Base-by-base conservation (phyloP, 1,140 invertebrate genomes). In the Drosophila bocqueti region DNA sequence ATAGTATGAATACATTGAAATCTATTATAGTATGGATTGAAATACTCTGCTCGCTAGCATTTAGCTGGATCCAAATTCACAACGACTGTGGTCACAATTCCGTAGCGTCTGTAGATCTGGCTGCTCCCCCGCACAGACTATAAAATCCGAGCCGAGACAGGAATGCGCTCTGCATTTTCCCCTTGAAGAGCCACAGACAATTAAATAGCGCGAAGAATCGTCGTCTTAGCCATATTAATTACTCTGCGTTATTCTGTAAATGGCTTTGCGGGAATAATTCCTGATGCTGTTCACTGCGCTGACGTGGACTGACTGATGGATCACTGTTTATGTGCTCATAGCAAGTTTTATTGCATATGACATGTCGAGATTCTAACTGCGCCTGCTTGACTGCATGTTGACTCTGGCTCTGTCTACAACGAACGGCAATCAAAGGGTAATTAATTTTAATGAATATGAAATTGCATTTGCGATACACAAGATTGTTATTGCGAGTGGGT, bases 221-320 rank as follows among this genome's bases (percentile, higher is more conserved):
- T 74, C 57, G 26, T 59, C 50, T 50, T 58, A 42, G 76, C 71
- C 65, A 59, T 89, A 89, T 89, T 89, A 89, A 89, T 89, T 89
- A 84, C 85, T 84, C 66, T 75, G 84, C 84, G 78, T 90, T 84
- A 89, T 83, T 83, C 68, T 68, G 68, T 81, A 74, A 87, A 87
- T 60, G 52, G 61, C 72, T 78, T 57, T 89, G 83, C 76, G 81
- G 68, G 55, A 54, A 47, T 49, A 61, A 62, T 63, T 61, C 46
- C 63, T 60, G 34, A 68, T 67, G 81, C 80, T 60, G 24, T 36
- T 63, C 18, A 29, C 63, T 34, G 45, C 34, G 52, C 31, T 26
- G 50, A 24, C 61, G 54, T 49, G 46, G 40, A 55, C 43, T 38
- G 40, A 57, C 26, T 77, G 74, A 40, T 79, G 60, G 50, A 31